Evolutionary conservation across 2,797 vertebrate species (phyloP), one percentile per base, ranked within the genome.

Genomic region (Octomys mimax): DNA sequence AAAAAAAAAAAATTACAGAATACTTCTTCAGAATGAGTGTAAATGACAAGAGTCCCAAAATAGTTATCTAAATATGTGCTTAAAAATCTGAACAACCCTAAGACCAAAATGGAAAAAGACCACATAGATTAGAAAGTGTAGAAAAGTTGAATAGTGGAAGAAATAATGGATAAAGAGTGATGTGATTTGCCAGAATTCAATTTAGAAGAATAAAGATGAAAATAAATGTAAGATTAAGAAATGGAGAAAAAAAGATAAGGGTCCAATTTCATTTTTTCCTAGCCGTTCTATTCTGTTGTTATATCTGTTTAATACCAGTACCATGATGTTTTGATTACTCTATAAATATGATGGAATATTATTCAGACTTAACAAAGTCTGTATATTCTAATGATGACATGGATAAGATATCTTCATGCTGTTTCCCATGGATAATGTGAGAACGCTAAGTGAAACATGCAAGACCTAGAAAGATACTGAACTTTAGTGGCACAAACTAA

Each of bases 181-280:
- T 87, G 13, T 81, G 77, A 49, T 80, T 54, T 91, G 39, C 46
- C 31, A 75, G 54, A 91, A 87, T 89, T 93, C 62, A 87, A 1
- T 89, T 95, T 75, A 83, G 42, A 94, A 92, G 83, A 52, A 22
- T 90, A 91, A 39, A 96, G 57, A 68, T 81, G 64, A 91, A 95
- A 93, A n/a, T 36, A 95, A 95, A 36, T 39, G 22, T 70, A 92
- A 89, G 54, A 33, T 92, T 81, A 68, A 83, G 39, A 82, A 89
- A 16, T 33, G 61, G 26, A 33, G 64, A 83, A 59, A 42, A 49
- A 49, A 49, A 8, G 49, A 49, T 49, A 33, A 12, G 19, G 39
- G 16, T 62, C 4, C 22, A 70, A 24, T 52, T 85, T 68, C 28
- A 46, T 83, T 68, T 26, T 66, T 39, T 62, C 28, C 33, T 75